Evolutionary conservation across 2,113 vertebrate species (phyloP), one percentile per base, ranked within the genome.

Genomic region (Zingel zingel): DNA sequence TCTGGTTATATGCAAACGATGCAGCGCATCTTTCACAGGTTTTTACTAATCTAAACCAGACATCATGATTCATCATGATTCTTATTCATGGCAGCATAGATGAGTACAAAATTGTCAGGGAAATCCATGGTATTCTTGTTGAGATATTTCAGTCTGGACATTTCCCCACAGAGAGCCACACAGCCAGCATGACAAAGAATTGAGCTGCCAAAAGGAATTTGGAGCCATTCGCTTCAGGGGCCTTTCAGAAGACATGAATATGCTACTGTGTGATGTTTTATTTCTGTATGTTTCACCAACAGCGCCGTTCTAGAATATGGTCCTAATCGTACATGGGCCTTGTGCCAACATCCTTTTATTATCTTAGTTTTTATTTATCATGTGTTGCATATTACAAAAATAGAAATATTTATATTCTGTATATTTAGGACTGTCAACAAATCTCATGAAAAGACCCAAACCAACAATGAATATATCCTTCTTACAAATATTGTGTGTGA

Each of bases 201-300:
- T 14, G 30, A 25, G 61, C 79, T 77, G 75, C 73, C 80, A 83
- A 39, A 77, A 30, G 27, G 48, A 47, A 69, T 88, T 80, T 69
- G 72, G 18, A 68, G 57, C 50, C 43, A 30, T 80, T 68, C 67
- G 30, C 61, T 72, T 73, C 45, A 78, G 47, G 64, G 48, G 21
- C 16, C 36, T 68, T 50, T 76, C 43, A 58, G n/a, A 61, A 27
- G 54, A 53, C 14, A 58, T 27, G 19, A 81, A 53, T 59, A 59
- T 39, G 43, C 47, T 9, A 0, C 39, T 27, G 27, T 27, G 27
- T 43, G 74, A 53, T 21, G 75, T 64, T 58, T 79, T 36, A 62
- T 66, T 84, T 67, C 30, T 47, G 33, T 56, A 27, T 47, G 36
- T 57, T 76, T 56, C 21, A 70, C 80, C 58, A 43, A 25, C 68